Conservation (phyloP, 2,113 vertebrate genomes). For the Alligator sinensis region DNA sequence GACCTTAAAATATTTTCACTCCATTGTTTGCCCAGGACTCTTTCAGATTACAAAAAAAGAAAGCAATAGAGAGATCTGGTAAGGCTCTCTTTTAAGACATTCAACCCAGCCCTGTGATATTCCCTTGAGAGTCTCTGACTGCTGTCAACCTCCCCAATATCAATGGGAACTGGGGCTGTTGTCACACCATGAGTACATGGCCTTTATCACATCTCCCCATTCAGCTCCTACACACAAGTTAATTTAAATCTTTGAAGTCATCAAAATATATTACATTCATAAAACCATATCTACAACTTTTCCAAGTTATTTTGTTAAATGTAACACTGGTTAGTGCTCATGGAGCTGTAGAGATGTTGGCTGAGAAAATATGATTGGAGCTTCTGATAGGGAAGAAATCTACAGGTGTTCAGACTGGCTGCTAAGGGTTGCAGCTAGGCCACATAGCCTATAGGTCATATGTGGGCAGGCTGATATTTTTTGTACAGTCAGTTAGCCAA, state of each 20-base stretch:
- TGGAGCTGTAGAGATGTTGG: background rate
- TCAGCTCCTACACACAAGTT: background rate
- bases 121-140: background rate
- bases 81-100: background rate
- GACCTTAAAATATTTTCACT: background rate
- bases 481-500: background rate
- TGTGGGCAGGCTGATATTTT: background rate
- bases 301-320: too few species aligned
- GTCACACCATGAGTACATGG: background rate
- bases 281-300: too few species aligned
- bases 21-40: background rate
- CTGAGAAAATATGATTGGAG: background rate
- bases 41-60: background rate
- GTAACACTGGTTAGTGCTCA: background rate
- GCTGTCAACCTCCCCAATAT: background rate
- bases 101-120: background rate
- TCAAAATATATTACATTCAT: background rate
- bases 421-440: background rate
- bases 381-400: background rate
- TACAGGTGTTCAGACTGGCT: background rate
- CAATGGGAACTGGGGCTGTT: too few species aligned
- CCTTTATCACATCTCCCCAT: background rate
- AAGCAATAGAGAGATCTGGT: background rate
- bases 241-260: background rate
- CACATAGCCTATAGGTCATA: background rate